Percentiles rank a stretch among this genome's conserved stretches.
phyloP scores from a whole-genome alignment of 2,113 vertebrate genomes.

The Arenaria interpres region DNA sequence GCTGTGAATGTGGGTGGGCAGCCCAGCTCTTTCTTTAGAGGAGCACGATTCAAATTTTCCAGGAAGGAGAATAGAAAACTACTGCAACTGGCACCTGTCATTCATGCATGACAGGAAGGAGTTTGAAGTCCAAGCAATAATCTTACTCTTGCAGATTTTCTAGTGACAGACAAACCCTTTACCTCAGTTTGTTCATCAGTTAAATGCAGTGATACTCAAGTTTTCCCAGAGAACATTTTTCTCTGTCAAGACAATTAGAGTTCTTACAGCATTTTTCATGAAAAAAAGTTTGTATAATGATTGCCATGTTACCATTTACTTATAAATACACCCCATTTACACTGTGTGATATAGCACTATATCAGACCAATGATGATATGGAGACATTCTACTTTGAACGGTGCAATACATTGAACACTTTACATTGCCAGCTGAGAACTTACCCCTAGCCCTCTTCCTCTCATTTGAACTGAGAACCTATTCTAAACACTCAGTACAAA shows the following conservation, averaged over 20 bases:
- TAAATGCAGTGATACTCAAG: neutral
- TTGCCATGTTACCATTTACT: neutral
- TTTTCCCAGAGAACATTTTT: neutral
- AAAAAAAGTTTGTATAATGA: neutral
- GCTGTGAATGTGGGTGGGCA: conserved; percentile 17
- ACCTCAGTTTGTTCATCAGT: neutral
- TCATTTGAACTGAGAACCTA: neutral
- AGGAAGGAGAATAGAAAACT: conserved; percentile 5
- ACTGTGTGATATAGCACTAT: neutral
- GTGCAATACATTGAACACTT: neutral
- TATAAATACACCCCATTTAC: neutral
- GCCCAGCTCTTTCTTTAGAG: neutral
- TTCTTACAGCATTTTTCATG: neutral
- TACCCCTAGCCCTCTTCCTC: neutral
- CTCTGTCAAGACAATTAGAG: neutral
- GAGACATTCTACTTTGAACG: neutral
- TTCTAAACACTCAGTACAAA: neutral
- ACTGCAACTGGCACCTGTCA: conserved; percentile 43
- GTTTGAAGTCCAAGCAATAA: conserved; percentile 43
- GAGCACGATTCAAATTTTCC: conserved; percentile 5
- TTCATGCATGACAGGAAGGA: conserved; percentile 37
- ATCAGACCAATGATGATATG: neutral
- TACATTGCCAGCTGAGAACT: neutral
- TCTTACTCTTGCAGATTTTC: conserved; percentile 22
- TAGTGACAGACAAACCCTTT: neutral